Evolutionary conservation across 2,797 vertebrate genomes (phyloP), one percentile per base, ranked within the genome.

Genomic region (Cryptoblepharus egeriae): DNA sequence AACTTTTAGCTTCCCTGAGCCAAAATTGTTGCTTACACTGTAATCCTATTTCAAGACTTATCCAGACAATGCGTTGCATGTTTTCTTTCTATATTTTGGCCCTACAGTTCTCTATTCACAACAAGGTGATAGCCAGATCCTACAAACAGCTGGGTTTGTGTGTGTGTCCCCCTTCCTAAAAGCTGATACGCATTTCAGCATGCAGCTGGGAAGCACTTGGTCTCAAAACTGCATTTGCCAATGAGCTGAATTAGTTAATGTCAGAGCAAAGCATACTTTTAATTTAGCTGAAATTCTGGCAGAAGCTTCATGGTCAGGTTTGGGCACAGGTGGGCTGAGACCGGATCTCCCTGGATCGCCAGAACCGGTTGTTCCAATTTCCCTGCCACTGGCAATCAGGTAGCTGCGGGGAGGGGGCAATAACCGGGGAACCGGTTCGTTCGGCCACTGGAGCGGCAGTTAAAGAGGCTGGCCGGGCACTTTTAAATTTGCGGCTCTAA

Each of bases 11-110:
- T 58, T 79, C 30, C 42, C 18, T n/a, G n/a, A 60, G 37, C 16
- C 63, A 84, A 69, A 67, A 35, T 35, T 63, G 58, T 83, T 49
- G 37, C 65, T 79, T 79, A 74, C 37, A 55, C 39, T 42, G 39
- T 42, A 58, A 57, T 72, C 64, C 39, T 22, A 45, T 61, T 69
- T 60, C 68, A 75, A 76, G 24, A 49, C 55, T 82, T 61, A 39
- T 39, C 30, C 73, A 74, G 13, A 81, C 64, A 65, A 67, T 49
- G 32, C n/a, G 26, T 74, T 81, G 35, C 65, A 1, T 13, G 7
- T 45, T 58, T 28, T 58, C 10, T 28, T 57, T 68, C 42, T 9
- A 63, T 63, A 68, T 37, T 22, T 77, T 78, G 68, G 45, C 49
- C 63, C 30, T 55, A 3, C 37, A 70, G 3, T 20, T 70, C 55